Percentiles rank a stretch among this genome's conserved stretches.
Conservation (phyloP, 2,888 invertebrate genomes). For the Xanthia togata region DNA sequence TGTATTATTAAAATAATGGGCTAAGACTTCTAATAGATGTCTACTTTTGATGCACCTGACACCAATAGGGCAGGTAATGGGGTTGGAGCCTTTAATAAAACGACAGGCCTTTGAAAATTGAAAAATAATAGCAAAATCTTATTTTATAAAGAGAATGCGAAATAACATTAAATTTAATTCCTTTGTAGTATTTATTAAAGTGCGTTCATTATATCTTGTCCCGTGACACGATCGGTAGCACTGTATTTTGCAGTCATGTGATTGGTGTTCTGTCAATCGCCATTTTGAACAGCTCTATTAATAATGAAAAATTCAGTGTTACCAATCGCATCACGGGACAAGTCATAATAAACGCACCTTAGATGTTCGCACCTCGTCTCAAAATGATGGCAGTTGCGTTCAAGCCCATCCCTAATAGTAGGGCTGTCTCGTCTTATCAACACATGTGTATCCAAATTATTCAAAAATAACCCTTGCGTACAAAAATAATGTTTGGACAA, state of each 20-base stretch:
- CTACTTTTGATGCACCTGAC: slow-evolving; percentile 29
- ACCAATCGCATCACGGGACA: no score
- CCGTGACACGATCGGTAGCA: no score
- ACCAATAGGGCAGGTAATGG: slow-evolving; percentile 17
- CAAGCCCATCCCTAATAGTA: slow-evolving; percentile 29
- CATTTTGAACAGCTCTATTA: no score
- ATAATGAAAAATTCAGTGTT: no score
- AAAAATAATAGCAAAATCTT: background rate
- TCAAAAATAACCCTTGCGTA: slow-evolving; percentile 50
- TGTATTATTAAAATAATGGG: slow-evolving; percentile 24
- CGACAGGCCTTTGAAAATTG: slow-evolving; percentile 10
- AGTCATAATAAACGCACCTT: no score
- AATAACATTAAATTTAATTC: slow-evolving; percentile 6
- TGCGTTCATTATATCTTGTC: no score
- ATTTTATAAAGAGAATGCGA: slow-evolving; percentile 13
- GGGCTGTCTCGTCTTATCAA: slow-evolving; percentile 51
- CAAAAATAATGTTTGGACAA: slow-evolving; percentile 59
- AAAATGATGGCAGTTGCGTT: slow-evolving; percentile 18
- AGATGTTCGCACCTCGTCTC: slow-evolving; percentile 14
- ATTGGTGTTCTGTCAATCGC: no score
- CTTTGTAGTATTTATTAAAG: no score
- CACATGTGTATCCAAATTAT: slow-evolving; percentile 49
- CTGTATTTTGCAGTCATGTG: no score
- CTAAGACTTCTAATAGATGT: slow-evolving; percentile 2
- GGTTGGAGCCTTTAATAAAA: slow-evolving; percentile 4